Evolutionary conservation across 2,113 vertebrate genomes (phyloP).

Genomic region (Sigmodon hispidus): DNA sequence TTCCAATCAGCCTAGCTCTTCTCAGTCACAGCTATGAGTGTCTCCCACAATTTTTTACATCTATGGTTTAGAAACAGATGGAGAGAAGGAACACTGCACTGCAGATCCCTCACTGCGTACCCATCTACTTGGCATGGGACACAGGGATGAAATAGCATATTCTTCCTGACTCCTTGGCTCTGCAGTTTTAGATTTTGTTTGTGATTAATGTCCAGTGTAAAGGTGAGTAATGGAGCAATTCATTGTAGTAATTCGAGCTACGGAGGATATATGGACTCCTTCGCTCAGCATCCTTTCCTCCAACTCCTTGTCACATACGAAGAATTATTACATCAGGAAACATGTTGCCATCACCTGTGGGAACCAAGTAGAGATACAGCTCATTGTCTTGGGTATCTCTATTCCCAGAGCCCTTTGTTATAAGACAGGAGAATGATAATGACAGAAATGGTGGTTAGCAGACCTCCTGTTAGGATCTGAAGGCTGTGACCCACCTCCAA

Average conservation of each 20-base stretch:
- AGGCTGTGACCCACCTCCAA: not conserved
- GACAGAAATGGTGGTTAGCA: not conserved
- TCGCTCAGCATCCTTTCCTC: slow-evolving; percentile 69
- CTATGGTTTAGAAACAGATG: slow-evolving; percentile 24
- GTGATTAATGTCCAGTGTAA: slow-evolving; percentile 78
- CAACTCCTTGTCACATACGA: slow-evolving; percentile 71
- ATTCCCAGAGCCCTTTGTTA: not conserved
- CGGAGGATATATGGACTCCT: slow-evolving; percentile 72
- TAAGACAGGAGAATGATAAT: not conserved
- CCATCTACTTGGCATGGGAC: slow-evolving; percentile 61
- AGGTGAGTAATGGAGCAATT: slow-evolving; percentile 80
- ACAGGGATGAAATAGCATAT: slow-evolving; percentile 55
- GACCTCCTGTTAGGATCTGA: not conserved
- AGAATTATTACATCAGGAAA: slow-evolving; percentile 65
- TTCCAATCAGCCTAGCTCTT: not conserved
- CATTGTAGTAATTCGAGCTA: slow-evolving; percentile 75
- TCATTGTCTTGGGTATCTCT: not conserved
- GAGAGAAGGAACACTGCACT: not conserved
- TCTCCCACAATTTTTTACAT: not conserved
- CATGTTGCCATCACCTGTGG: slow-evolving; percentile 12
- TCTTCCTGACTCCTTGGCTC: slow-evolving; percentile 59
- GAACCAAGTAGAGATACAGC: slow-evolving; percentile 34
- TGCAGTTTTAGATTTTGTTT: slow-evolving; percentile 68
- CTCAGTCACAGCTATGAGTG: not conserved
- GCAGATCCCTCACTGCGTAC: not conserved